A percentile compares a stretch with the other conserved stretches of the same genome.
These are phyloP conservation scores for Pantherophis alleghaniensis DNA, from an alignment of 2,797 vertebrate genomes.

Conservation along the genomic window DNA sequence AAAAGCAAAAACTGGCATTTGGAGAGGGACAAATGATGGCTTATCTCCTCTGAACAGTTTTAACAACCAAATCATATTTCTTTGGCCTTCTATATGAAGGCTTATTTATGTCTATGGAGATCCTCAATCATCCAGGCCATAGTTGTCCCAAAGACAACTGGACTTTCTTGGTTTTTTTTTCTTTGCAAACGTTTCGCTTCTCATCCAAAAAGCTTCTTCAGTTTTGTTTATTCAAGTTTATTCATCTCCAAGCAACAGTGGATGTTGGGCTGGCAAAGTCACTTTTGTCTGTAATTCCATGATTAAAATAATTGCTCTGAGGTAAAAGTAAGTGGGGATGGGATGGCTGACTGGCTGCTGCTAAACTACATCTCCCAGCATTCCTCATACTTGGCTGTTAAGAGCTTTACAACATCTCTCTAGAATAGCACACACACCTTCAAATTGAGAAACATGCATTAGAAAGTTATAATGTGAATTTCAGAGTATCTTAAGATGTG, in stretches of 20 bases:
- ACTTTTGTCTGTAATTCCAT: background rate
- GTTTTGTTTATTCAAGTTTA: background rate
- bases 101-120: background rate
- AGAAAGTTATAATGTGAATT: background rate
- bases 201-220: background rate
- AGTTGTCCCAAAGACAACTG: background rate
- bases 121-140: background rate
- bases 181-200: background rate
- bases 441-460: background rate
- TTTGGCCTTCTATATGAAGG: background rate
- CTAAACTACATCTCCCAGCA: background rate
- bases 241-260: background rate
- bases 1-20: constrained; percentile 36
- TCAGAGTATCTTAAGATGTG: background rate
- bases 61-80: constrained; percentile 35
- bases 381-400: background rate
- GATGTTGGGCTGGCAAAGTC: background rate
- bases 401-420: background rate
- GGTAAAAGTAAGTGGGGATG: background rate
- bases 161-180: too few species aligned
- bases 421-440: background rate
- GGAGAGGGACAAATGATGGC: constrained; percentile 1
- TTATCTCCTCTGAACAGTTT: constrained; percentile 28
- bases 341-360: background rate
- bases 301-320: background rate